Evolutionary conservation across 2,888 invertebrate genomes (phyloP).

Genomic region (Achlya flavicornis): DNA sequence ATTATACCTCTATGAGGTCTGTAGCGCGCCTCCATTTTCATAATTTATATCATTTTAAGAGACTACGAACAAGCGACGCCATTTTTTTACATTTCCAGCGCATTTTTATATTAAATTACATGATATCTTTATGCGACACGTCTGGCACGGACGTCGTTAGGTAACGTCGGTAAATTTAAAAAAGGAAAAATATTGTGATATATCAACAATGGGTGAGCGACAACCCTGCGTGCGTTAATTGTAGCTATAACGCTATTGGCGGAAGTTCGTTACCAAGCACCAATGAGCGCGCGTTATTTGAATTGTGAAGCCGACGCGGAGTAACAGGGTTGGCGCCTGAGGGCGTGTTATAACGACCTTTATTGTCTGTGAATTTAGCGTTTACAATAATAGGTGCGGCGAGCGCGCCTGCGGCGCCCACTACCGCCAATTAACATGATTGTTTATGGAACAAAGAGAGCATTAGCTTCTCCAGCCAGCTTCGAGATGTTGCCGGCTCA

Average conservation of each 20-base stretch:
- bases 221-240: slow-evolving; percentile 61
- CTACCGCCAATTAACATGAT: slow-evolving; percentile 4
- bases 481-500: not conserved
- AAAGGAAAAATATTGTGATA: slow-evolving; percentile 39
- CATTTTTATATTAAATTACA: slow-evolving; percentile 44
- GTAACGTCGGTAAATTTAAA: slow-evolving; percentile 45
- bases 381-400: slow-evolving; percentile 42
- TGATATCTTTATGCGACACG: slow-evolving; percentile 41
- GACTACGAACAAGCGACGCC: slow-evolving; percentile 51
- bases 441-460: not conserved
- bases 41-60: slow-evolving; percentile 59
- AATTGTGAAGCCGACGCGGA: slow-evolving; percentile 51
- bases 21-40: slow-evolving; percentile 33
- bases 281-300: slow-evolving; percentile 61
- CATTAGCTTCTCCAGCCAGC: not conserved
- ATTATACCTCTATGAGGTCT: slow-evolving; percentile 42
- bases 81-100: slow-evolving; percentile 44
- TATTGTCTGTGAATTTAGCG: slow-evolving; percentile 63
- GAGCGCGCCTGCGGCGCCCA: not conserved
- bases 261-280: slow-evolving; percentile 64
- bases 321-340: slow-evolving; percentile 56
- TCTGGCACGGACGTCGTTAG: slow-evolving; percentile 60
- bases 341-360: slow-evolving; percentile 68
- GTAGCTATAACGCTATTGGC: slow-evolving; percentile 58
- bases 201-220: slow-evolving; percentile 49